Evolutionary conservation across 2,113 vertebrate genomes (phyloP).

Genomic region (Alethe castanea): DNA sequence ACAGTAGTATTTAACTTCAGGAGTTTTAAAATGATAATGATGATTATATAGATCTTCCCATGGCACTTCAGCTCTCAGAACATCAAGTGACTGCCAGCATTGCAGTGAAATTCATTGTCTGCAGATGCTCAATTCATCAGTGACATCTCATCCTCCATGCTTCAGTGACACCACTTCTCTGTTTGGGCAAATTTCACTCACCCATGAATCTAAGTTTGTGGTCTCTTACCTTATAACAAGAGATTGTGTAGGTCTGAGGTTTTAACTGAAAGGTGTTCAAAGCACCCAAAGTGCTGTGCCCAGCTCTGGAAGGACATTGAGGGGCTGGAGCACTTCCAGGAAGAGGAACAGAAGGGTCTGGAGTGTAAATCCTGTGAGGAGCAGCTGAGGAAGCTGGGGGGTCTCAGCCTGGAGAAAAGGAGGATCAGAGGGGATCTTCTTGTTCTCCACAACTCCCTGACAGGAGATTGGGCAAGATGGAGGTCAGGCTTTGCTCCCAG

Average conservation of each 20-base stretch:
- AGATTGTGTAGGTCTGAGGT: neutral
- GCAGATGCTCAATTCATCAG: neutral
- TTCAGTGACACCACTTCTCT: neutral
- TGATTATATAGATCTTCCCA: neutral
- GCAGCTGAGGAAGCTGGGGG: neutral
- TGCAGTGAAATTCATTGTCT: neutral
- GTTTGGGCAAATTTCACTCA: neutral
- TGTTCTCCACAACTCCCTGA: neutral
- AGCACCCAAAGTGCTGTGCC: neutral
- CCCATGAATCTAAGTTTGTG: neutral
- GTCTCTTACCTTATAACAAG: neutral
- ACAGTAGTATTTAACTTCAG: neutral
- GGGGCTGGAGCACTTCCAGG: fast-evolving
- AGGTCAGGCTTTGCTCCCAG: neutral
- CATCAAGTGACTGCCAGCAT: neutral
- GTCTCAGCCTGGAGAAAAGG: neutral
- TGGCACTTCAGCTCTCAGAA: neutral
- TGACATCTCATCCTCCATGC: neutral
- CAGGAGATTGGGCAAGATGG: fast-evolving
- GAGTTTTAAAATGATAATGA: neutral
- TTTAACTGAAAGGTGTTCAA: neutral
- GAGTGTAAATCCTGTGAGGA: neutral
- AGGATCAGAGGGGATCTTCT: fast-evolving
- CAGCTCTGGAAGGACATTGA: neutral
- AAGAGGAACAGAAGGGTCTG: neutral